These are phyloP conservation scores for Antechinus stuartii DNA, from an alignment of 2,113 vertebrate species.

Conservation along the genomic window DNA sequence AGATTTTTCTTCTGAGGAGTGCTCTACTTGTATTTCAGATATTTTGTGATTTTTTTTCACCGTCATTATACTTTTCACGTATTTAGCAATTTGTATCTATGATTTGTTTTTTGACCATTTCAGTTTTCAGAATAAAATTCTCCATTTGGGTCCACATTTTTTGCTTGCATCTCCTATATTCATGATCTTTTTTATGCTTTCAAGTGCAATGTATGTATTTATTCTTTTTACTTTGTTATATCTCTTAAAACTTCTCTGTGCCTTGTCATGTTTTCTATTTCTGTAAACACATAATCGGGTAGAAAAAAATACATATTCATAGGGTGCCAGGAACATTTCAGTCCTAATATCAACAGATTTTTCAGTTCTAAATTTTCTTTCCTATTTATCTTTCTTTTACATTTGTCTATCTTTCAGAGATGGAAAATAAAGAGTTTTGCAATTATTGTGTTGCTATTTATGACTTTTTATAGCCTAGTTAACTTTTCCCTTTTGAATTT, in stretches of 20 bases:
- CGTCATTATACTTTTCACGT: background rate
- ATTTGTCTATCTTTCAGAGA: background rate
- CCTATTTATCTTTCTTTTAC: background rate
- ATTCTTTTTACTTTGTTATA: background rate
- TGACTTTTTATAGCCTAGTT: background rate
- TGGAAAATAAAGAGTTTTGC: background rate
- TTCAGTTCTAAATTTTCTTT: background rate
- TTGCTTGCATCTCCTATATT: background rate
- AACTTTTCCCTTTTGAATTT: background rate
- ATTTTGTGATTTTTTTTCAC: background rate
- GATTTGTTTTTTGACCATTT: background rate
- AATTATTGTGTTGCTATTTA: background rate
- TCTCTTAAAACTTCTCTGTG: background rate
- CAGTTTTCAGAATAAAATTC: background rate
- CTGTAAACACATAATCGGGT: background rate
- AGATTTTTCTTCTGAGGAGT: background rate
- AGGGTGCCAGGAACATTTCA: background rate
- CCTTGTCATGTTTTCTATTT: background rate
- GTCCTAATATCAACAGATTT: background rate
- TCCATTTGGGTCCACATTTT: background rate
- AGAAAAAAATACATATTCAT: background rate
- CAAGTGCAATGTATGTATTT: background rate
- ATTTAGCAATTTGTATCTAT: background rate
- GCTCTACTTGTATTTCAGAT: background rate
- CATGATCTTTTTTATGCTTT: background rate